Base-by-base conservation (phyloP, 2,797 vertebrate species). In the Tiaroga cobitis region DNA sequence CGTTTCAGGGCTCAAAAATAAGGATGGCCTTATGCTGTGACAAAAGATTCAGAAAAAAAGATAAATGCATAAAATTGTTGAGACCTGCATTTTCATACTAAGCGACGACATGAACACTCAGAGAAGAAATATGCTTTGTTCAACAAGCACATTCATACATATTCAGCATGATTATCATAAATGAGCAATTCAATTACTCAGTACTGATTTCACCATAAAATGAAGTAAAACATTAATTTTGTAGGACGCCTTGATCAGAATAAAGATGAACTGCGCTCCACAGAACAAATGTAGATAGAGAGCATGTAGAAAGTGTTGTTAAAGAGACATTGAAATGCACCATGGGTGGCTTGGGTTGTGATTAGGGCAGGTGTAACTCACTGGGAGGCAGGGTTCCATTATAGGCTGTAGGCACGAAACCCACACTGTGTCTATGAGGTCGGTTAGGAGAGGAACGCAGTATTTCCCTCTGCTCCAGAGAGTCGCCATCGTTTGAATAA, bases 381-480 rank as follows among this genome's bases (percentile, higher is more conserved):
- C 97, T 97, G 61, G 96, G 95, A 91, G 97, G 96, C 74, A 97
- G 91, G 87, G 91, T 92, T 86, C 95, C 95, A 15, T 96, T 92
- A 83, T 97, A 97, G 39, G 96, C 90, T 0, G 95, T 91, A 81
- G 96, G 92, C 85, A 95, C 94, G 72, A 97, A 97, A 81, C 96
- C 95, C n/a, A 97, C 96, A 0, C 96, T 97, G 92, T 98, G 97
- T 86, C 97, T 92, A 26, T 96, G 94, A 21, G 96, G 94, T 74
- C 96, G 96, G 88, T 95, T 97, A 0, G 97, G 97, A 18, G 97
- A 97, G 88, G 97, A 98, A 0, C 95, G 94, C 46, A 96, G 92
- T 96, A 97, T 95, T 79, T 98, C 97, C 88, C 96, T 95, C 19
- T 96, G 93, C 85, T 99, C 97, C 5, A 96, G 93, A 75, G 96